phyloP scores from a whole-genome alignment of 2,888 invertebrate species.

The Sinotaia quadrata region DNA sequence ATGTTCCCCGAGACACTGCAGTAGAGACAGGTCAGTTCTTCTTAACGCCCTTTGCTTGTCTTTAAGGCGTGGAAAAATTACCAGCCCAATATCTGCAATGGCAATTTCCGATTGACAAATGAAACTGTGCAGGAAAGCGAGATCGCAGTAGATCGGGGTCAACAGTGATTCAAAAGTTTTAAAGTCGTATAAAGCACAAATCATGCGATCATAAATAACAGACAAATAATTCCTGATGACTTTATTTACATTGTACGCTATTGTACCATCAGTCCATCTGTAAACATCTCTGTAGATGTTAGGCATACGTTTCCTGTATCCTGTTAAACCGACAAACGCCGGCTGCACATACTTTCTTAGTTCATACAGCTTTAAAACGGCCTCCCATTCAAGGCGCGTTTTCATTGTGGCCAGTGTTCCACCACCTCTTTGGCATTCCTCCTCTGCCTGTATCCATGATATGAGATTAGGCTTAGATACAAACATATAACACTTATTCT shows the following conservation, averaged over 20 bases:
- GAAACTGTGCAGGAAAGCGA: neutral
- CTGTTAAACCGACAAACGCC: neutral
- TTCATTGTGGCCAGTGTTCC: conserved; percentile 7
- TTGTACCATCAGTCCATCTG: neutral
- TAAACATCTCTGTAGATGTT: neutral
- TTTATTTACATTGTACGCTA: neutral
- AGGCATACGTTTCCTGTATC: neutral
- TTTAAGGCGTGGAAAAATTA: no score
- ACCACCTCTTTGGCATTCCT: neutral
- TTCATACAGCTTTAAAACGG: neutral
- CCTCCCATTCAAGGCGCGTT: neutral
- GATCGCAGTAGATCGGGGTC: neutral
- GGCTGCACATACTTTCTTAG: neutral
- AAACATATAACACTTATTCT: conserved; percentile 7
- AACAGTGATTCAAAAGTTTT: neutral
- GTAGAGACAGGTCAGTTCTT: no score
- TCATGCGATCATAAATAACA: no score
- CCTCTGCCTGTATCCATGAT: neutral
- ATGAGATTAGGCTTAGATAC: neutral
- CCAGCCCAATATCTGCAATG: no score
- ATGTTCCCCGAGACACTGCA: neutral
- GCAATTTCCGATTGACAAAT: neutral
- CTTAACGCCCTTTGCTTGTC: no score
- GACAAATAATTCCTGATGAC: no score
- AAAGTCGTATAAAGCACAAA: no score